Evolutionary conservation across 2,888 invertebrate species (phyloP).

Genomic region (Sialis lutaria): DNA sequence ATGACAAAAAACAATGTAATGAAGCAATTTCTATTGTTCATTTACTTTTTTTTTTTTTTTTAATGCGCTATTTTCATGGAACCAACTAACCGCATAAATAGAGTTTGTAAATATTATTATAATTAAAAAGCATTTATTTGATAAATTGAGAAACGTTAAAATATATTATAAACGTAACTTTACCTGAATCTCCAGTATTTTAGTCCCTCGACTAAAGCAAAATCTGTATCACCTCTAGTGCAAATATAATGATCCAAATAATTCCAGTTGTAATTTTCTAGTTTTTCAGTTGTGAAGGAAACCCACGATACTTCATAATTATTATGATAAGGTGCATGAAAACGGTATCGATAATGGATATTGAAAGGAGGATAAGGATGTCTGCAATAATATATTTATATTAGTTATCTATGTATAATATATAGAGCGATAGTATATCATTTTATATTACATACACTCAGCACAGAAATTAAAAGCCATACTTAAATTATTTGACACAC

Average conservation of each 20-base stretch:
- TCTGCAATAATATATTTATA: conserved; percentile 30
- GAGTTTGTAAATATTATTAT: neutral
- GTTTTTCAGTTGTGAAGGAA: conserved; percentile 82
- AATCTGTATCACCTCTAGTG: conserved; percentile 84
- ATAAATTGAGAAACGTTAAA: conserved; percentile 4
- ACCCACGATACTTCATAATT: conserved; percentile 91
- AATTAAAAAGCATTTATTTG: conserved; percentile 1
- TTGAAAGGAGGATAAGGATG: conserved; percentile 89
- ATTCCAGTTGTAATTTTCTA: conserved; percentile 96
- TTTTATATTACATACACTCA: too few species aligned
- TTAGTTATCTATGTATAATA: neutral
- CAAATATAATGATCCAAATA: conserved; percentile 95
- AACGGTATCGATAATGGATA: conserved; percentile 80
- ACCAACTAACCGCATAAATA: too few species aligned
- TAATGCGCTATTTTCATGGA: too few species aligned
- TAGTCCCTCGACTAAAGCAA: conserved; percentile 67
- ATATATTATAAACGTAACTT: conserved; percentile 1
- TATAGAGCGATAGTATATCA: too few species aligned
- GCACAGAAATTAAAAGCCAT: too few species aligned
- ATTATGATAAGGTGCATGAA: conserved; percentile 82
- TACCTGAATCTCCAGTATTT: conserved; percentile 24
- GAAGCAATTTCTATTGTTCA: too few species aligned
- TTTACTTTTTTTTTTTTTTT: too few species aligned
- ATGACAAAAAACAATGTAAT: too few species aligned
- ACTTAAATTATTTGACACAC: too few species aligned